Percentiles rank a stretch among this genome's conserved stretches.
Evolutionary conservation across 2,888 invertebrate species (phyloP).

Genomic region (Parnassius mnemosyne): DNA sequence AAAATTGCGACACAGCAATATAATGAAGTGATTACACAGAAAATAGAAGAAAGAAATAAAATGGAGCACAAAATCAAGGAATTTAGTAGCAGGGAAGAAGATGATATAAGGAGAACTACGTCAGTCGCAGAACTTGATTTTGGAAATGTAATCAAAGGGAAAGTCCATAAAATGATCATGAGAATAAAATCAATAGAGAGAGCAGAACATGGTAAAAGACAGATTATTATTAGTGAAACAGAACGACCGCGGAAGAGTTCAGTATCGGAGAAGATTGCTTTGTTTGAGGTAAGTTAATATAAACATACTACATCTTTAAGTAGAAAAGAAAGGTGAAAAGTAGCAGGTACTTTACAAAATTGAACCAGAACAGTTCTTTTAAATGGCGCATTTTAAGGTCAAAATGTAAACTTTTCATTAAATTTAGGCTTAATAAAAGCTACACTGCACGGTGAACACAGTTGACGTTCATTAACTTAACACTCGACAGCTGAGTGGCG

Average conservation of each 20-base stretch:
- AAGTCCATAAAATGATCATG: slow-evolving; percentile 46
- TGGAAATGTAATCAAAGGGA: slow-evolving; percentile 49
- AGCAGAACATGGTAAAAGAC: slow-evolving; percentile 34
- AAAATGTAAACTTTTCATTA: too few species aligned
- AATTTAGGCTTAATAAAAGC: too few species aligned
- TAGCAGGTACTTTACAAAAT: too few species aligned
- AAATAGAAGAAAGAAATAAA: not conserved
- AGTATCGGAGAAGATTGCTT: slow-evolving; percentile 59
- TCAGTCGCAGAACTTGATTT: slow-evolving; percentile 53
- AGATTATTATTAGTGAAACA: slow-evolving; percentile 42
- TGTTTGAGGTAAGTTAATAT: slow-evolving; percentile 54
- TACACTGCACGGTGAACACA: too few species aligned
- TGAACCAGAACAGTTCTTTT: too few species aligned
- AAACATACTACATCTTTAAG: not conserved
- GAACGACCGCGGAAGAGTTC: slow-evolving; percentile 54
- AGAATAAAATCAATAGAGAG: slow-evolving; percentile 52
- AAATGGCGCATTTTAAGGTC: too few species aligned
- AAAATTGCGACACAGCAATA: too few species aligned
- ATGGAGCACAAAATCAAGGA: not conserved
- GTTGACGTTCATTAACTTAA: too few species aligned
- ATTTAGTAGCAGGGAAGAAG: not conserved
- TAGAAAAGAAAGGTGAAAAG: too few species aligned
- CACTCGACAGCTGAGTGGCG: too few species aligned
- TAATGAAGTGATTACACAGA: not conserved
- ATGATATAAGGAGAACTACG: slow-evolving; percentile 35